These are phyloP conservation scores for Leptobrachium leishanense DNA, from an alignment of 2,113 vertebrate species.

Conservation along the genomic window DNA sequence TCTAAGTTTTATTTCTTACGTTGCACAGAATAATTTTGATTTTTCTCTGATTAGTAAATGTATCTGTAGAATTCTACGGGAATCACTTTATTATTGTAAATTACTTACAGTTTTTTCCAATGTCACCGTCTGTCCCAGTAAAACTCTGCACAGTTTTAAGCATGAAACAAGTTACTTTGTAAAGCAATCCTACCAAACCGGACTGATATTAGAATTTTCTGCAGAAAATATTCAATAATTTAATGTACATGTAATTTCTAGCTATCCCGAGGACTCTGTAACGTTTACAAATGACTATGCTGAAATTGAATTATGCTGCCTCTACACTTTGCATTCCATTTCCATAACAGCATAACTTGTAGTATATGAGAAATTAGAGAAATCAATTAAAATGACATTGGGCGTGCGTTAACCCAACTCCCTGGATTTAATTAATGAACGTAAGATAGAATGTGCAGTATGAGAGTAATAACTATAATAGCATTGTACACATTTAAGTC, in stretches of 20 bases:
- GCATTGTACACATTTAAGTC: background rate
- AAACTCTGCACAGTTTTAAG: no score
- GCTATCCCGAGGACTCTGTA: background rate
- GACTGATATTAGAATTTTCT: background rate
- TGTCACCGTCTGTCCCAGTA: no score
- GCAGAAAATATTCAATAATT: background rate
- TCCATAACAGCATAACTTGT: conserved; percentile 29
- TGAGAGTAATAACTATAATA: conserved; percentile 24
- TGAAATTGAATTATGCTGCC: conserved; percentile 16
- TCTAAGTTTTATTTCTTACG: no score
- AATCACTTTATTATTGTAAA: no score
- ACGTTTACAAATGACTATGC: conserved; percentile 9
- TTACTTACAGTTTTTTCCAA: no score
- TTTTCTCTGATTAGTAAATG: no score
- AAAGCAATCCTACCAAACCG: no score
- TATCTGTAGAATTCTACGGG: no score
- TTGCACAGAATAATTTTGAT: no score
- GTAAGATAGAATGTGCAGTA: conserved; percentile 4
- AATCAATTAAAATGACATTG: conserved; percentile 24
- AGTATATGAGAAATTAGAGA: conserved; percentile 26
- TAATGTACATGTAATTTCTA: background rate
- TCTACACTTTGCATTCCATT: conserved; percentile 23
- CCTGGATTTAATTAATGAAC: conserved; percentile 46
- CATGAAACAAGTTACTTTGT: no score
- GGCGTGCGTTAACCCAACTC: conserved; percentile 25